These are phyloP conservation scores for Melopsittacus undulatus DNA, from an alignment of 2,797 vertebrate species.

Conservation along the genomic window DNA sequence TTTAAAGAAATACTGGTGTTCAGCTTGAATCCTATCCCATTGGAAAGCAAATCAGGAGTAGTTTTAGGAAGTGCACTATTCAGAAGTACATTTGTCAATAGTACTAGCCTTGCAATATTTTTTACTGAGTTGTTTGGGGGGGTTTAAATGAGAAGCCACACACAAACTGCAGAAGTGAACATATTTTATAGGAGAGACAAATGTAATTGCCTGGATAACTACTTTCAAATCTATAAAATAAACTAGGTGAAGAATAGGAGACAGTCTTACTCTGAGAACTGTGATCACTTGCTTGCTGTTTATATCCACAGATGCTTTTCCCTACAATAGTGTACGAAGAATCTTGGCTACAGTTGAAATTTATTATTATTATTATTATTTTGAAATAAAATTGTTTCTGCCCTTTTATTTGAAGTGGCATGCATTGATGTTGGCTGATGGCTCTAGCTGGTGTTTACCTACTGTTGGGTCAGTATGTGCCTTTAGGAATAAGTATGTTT, in stretches of 20 bases:
- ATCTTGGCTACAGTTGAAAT: neutral
- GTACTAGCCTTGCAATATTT: neutral
- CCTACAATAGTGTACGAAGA: neutral
- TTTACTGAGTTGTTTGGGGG: neutral
- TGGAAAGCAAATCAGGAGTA: neutral
- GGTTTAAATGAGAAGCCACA: neutral
- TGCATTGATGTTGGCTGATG: neutral
- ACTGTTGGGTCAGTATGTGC: neutral
- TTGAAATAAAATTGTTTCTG: neutral
- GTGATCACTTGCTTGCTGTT: neutral
- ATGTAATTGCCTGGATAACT: neutral
- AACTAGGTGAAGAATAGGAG: neutral
- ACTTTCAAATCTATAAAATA: neutral
- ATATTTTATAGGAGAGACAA: neutral
- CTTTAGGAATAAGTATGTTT: neutral
- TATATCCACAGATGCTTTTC: neutral
- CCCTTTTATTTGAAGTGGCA: neutral
- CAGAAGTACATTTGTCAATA: neutral
- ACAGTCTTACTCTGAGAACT: neutral
- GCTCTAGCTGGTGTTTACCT: neutral
- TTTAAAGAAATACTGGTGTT: neutral
- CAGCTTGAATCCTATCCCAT: neutral
- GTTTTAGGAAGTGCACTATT: neutral
- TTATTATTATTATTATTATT: neutral
- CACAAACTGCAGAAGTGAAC: neutral